These are phyloP conservation scores for Gymnobelideus leadbeateri DNA, from an alignment of 2,113 vertebrate species.

Conservation along the genomic window DNA sequence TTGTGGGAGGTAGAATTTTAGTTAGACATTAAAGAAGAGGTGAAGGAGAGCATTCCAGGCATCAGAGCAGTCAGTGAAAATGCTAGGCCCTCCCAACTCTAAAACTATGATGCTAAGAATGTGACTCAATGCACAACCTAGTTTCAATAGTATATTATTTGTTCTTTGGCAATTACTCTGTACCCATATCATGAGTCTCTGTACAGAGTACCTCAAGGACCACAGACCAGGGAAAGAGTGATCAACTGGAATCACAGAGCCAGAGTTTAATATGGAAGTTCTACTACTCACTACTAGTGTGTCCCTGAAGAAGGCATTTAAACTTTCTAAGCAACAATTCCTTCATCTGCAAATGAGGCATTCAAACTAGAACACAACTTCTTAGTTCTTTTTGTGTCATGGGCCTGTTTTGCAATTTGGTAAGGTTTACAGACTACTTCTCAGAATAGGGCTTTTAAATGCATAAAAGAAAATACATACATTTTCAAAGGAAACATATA, in stretches of 20 bases:
- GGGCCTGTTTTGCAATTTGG: neutral
- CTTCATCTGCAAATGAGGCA: neutral
- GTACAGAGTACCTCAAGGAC: neutral
- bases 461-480: neutral
- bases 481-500: neutral
- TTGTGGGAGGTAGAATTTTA: neutral
- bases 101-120: neutral
- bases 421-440: neutral
- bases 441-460: neutral
- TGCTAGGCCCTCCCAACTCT: neutral
- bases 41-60: neutral
- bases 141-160: neutral
- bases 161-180: neutral
- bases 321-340: neutral
- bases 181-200: neutral
- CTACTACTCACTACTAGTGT: neutral
- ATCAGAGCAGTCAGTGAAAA: neutral
- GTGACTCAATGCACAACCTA: neutral
- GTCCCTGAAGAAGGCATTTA: neutral
- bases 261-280: neutral
- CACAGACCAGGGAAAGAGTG: neutral
- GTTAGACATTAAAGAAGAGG: neutral
- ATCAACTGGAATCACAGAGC: neutral
- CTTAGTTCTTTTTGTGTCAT: conserved; percentile 52
- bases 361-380: conserved; percentile 63